Base-by-base conservation (phyloP, 1,140 invertebrate genomes). In the Aphelinus atriplicis region DNA sequence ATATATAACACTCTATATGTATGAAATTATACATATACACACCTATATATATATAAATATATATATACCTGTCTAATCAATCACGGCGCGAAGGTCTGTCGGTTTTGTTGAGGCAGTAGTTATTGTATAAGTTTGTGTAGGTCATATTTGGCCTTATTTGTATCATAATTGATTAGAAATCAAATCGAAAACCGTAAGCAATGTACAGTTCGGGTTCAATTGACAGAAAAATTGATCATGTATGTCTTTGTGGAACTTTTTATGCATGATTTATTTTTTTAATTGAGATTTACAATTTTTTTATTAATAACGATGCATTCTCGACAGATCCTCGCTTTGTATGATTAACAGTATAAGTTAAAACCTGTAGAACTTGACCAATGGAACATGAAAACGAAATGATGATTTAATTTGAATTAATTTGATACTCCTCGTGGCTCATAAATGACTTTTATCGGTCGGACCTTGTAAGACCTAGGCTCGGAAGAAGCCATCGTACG, bases 61-160 rank as follows among this genome's bases (percentile, higher is more conserved):
- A 26, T 26, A 26, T 26, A 26, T 26, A 26, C 26, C 26, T 26
- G 26, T 26, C 26, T 26, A 26, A 26, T 26, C 26, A 26, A 26
- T 26, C 26, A 26, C 51, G 9, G 83, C 84, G 84, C 84, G 83
- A 86, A 84, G 81, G 85, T 82, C 84, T 82, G 80, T 81, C 83
- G 78, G 78, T 73, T 68, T 76, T 26, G 26, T 26, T 26, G 26
- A 26, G 26, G 26, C 26, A 26, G 26, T 26, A 26, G 26, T 26
- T 26, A 26, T 26, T 26, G 26, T 26, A 26, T 26, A 26, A 26
- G 26, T 26, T 26, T 26, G 26, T 26, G 26, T 26, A 26, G 26
- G 26, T 26, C 26, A 26, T 26, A 26, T 26, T 26, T 26, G 26
- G 26, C 26, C 26, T 26, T 26, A 26, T 26, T 26, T 26, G 26